Evolutionary conservation across 2,113 vertebrate genomes (phyloP).

Genomic region (Myanophis thanlyinensis): DNA sequence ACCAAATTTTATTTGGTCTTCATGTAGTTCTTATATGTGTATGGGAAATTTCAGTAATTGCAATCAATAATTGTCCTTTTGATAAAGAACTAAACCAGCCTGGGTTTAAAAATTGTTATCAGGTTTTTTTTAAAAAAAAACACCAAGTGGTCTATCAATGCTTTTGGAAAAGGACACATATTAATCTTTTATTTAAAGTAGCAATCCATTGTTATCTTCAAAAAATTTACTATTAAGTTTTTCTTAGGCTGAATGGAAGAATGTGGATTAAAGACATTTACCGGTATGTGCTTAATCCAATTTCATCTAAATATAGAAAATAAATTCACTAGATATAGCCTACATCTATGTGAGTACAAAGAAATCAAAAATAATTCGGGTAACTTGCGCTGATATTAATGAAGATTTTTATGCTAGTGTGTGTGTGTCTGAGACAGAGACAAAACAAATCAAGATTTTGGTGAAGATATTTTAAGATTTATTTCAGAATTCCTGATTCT

Average conservation of each 20-base stretch:
- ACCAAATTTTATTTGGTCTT: neutral
- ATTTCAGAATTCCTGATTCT: neutral
- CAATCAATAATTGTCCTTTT: neutral
- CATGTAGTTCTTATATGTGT: neutral
- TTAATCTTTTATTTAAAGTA: conserved; percentile 37
- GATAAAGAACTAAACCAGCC: neutral
- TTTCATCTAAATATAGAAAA: conserved; percentile 45
- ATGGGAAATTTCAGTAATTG: neutral
- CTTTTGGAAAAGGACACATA: conserved; percentile 16
- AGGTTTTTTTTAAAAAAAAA: neutral
- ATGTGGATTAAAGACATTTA: neutral
- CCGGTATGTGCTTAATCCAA: conserved; percentile 8
- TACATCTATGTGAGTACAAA: conserved; percentile 42
- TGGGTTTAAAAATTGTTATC: neutral
- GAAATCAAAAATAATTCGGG: conserved; percentile 59
- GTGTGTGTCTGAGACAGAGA: neutral
- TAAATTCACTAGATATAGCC: conserved; percentile 15
- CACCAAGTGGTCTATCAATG: conserved; percentile 8
- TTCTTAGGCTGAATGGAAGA: conserved; percentile 35
- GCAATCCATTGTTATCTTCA: neutral
- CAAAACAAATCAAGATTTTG: conserved; percentile 25
- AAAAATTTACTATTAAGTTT: conserved; percentile 36
- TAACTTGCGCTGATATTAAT: conserved; percentile 41
- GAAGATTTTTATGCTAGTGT: conserved; percentile 41
- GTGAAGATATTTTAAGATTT: neutral